Conservation (phyloP, 2,888 invertebrate species). For the Barypeithes pellucidus region DNA sequence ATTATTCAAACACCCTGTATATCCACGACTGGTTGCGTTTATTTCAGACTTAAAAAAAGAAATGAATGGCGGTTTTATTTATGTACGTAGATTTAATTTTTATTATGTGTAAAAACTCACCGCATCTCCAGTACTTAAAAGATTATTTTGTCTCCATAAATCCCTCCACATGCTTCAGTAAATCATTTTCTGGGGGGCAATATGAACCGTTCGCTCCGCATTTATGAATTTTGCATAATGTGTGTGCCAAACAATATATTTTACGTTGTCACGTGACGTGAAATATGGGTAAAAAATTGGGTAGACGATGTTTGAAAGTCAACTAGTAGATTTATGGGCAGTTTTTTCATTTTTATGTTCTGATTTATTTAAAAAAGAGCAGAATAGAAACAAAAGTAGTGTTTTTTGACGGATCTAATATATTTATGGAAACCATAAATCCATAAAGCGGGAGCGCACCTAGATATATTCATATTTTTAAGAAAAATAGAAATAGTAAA, state of each 20-base stretch:
- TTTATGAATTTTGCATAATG: constrained; percentile 54
- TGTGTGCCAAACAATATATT: constrained; percentile 50
- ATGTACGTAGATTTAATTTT: constrained; percentile 7
- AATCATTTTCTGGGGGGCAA: constrained; percentile 37
- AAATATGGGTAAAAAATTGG: constrained; percentile 43
- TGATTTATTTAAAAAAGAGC: constrained; percentile 8
- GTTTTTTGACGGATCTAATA: too few relatives aligned
- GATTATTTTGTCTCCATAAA: constrained; percentile 44
- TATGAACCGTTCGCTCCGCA: constrained; percentile 48
- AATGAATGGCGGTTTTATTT: background rate
- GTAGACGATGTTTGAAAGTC: constrained; percentile 43
- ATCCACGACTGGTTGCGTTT: background rate
- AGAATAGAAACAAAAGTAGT: background rate
- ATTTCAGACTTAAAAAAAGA: background rate
- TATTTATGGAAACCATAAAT: too few relatives aligned
- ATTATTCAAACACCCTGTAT: too few relatives aligned
- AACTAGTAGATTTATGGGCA: constrained; percentile 38
- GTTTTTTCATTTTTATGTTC: constrained; percentile 18
- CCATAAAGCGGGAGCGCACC: too few relatives aligned
- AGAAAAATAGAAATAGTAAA: too few relatives aligned
- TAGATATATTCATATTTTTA: too few relatives aligned
- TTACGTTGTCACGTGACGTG: constrained; percentile 45
- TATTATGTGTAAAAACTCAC: constrained; percentile 9
- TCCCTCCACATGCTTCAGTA: constrained; percentile 32
- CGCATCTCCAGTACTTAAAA: constrained; percentile 18